phyloP scores from a whole-genome alignment of 2,113 vertebrate species.

The Neotoma lepida region DNA sequence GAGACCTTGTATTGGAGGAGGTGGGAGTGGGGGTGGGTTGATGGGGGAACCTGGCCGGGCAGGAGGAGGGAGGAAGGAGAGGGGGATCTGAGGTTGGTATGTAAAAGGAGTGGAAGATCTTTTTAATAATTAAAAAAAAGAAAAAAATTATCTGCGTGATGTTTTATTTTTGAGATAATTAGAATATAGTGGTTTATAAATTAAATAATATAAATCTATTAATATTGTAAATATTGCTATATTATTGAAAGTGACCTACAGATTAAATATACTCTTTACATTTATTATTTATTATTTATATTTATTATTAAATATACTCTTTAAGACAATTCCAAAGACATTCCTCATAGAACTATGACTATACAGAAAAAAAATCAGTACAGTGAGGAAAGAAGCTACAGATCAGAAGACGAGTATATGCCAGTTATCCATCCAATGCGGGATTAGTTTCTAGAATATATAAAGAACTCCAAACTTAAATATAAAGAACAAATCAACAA shows the following conservation, averaged over 20 bases:
- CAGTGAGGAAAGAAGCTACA: neutral
- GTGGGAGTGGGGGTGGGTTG: no score
- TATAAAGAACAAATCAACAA: no score
- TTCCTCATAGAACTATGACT: neutral
- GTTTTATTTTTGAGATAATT: neutral
- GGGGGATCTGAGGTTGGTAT: no score
- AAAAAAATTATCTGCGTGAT: neutral
- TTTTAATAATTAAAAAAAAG: no score
- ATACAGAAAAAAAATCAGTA: neutral
- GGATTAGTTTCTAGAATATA: neutral
- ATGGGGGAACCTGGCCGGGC: no score
- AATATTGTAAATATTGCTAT: neutral
- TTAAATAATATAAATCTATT: neutral
- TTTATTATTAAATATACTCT: no score
- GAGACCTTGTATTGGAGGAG: no score
- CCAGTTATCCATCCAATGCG: neutral
- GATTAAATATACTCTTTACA: neutral
- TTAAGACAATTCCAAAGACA: neutral
- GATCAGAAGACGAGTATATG: neutral
- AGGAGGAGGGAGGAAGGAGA: no score
- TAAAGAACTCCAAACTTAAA: neutral
- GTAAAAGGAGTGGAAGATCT: no score
- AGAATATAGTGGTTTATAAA: neutral
- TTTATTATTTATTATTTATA: no score
- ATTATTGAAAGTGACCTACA: neutral